Evolutionary conservation across 2,888 invertebrate species (phyloP), one percentile per base, ranked within the genome.

Genomic region (Sericinus montela): DNA sequence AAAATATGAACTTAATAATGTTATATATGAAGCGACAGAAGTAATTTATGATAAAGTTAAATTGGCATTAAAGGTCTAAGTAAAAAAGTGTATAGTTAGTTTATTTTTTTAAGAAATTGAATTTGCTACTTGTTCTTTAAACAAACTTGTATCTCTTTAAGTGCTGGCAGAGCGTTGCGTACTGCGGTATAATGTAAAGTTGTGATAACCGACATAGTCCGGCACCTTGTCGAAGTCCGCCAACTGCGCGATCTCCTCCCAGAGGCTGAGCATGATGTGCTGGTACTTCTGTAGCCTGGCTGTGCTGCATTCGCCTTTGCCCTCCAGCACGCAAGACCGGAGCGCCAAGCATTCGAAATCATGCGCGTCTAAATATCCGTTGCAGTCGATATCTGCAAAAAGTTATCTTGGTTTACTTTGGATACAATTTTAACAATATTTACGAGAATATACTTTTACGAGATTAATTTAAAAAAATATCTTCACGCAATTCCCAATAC

Each of bases 171-270:
- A 50, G 50, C 51, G 45, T 53, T 38, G 61, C 65, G 39, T 42
- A 38, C 47, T 62, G 69, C 63, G 63, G 70, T 65, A 62, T 66
- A 69, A 54, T 68, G 69, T 66, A 60, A 60, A 58, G 70, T 64
- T 65, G 63, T 69, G 74, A 61, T 77, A 85, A 89, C 89, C 87
- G 88, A 89, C 88, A 87, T 89, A 88, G 73, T 88, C 87, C 60
- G 87, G 87, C 67, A 94, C 95, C 93, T 95, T 95, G 80, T 96
- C 94, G 80, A 95, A 95, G 87, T 96, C 95, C 29, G 95, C 95
- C 57, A 96, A 86, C 66, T 95, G 94, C 0, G 95, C 93, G 59
- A 96, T 94, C 88, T 96, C 95, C 67, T 95, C 94, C 95, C 95
- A 96, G 15, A 95, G 89, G 62, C 94, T 94, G 46, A 92, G 83